Evolutionary conservation across 2,797 vertebrate genomes (phyloP).

Genomic region (Silurus lanzhouensis): DNA sequence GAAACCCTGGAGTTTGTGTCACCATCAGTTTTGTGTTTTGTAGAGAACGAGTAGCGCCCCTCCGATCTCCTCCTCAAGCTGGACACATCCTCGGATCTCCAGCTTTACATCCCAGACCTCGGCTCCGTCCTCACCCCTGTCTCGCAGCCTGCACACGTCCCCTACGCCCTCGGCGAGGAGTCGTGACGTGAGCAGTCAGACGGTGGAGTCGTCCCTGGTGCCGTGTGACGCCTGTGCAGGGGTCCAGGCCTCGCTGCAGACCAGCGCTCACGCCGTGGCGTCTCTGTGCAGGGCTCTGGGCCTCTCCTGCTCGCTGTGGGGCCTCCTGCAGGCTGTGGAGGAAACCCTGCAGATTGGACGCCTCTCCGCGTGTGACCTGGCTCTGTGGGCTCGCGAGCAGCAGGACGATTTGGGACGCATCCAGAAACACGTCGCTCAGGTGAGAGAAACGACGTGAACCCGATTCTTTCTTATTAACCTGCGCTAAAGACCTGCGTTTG

Average conservation of each 20-base stretch:
- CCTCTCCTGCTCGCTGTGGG: constrained; percentile 84
- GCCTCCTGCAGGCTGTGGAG: constrained; percentile 73
- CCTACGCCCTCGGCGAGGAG: constrained; percentile 36
- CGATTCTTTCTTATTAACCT: not conserved
- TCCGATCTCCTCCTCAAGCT: constrained; percentile 18
- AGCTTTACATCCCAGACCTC: not conserved
- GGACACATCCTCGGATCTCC: constrained; percentile 36
- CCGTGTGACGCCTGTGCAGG: constrained; percentile 79
- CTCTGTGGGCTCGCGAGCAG: constrained; percentile 85
- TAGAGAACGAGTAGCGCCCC: not conserved
- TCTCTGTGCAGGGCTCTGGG: constrained; percentile 83
- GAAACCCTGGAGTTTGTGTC: too few species aligned
- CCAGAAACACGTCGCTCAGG: constrained; percentile 76
- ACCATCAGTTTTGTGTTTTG: not conserved
- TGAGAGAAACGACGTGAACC: not conserved
- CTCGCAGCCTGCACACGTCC: not conserved
- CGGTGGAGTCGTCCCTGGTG: constrained; percentile 64
- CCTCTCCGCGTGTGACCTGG: constrained; percentile 78
- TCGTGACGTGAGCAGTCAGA: constrained; percentile 73
- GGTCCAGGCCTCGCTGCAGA: constrained; percentile 74
- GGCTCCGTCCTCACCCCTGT: not conserved
- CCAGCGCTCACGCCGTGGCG: constrained; percentile 77
- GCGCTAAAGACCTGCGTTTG: not conserved
- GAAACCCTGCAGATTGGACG: constrained; percentile 68
- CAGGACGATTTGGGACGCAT: constrained; percentile 81